Conservation (phyloP, 1,140 invertebrate species). For the Thaumatotibia leucotreta region DNA sequence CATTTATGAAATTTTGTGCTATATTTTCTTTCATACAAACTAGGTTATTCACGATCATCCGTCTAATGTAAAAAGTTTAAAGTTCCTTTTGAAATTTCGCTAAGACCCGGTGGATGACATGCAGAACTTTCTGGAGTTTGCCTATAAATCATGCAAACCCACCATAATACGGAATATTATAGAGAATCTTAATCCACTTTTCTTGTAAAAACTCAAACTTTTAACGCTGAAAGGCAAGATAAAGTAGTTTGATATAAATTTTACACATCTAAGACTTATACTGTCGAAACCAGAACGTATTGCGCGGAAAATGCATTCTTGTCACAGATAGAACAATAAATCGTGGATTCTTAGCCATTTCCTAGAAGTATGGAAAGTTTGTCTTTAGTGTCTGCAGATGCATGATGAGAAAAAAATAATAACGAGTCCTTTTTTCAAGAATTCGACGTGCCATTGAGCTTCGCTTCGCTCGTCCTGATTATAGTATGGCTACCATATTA, state of each 20-base stretch:
- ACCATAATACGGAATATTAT: conserved; percentile 61
- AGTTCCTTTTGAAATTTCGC: conserved; percentile 59
- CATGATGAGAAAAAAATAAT: too few species aligned
- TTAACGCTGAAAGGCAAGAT: conserved; percentile 54
- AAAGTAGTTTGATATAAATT: conserved; percentile 41
- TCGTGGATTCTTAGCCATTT: too few species aligned
- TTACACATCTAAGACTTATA: conserved; percentile 20
- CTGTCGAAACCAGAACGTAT: neutral
- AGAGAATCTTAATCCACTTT: conserved; percentile 68
- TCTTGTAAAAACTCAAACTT: conserved; percentile 61
- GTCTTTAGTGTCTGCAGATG: too few species aligned
- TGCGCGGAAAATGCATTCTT: conserved; percentile 29
- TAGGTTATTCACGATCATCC: conserved; percentile 38
- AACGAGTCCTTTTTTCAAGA: too few species aligned
- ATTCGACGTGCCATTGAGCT: too few species aligned
- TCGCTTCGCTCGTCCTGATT: too few species aligned
- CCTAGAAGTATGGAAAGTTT: too few species aligned
- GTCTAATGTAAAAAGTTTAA: conserved; percentile 65
- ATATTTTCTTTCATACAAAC: conserved; percentile 14
- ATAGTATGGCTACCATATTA: too few species aligned
- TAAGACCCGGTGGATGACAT: conserved; percentile 64
- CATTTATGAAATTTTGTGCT: too few species aligned
- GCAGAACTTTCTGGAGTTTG: conserved; percentile 58
- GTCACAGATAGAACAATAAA: neutral
- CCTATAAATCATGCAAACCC: conserved; percentile 67